Conservation (phyloP, 2,113 vertebrate genomes). For the Pseudonaja textilis region DNA sequence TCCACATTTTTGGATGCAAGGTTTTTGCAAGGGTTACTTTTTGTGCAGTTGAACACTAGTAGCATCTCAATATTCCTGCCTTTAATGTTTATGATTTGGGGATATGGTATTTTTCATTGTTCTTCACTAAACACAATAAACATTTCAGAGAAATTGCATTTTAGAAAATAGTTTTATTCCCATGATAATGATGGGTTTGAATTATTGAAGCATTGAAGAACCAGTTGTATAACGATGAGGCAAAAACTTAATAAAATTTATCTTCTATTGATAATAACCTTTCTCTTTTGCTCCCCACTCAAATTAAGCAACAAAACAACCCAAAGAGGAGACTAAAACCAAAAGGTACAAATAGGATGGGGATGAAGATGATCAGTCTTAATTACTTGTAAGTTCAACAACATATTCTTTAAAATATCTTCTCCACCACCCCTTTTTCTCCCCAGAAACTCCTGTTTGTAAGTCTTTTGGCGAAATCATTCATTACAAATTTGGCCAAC, state of each 20-base stretch:
- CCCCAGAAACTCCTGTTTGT: neutral
- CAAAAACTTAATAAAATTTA: constrained; percentile 1
- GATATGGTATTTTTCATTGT: neutral
- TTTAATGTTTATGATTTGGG: neutral
- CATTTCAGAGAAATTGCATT: neutral
- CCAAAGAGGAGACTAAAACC: neutral
- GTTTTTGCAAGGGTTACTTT: neutral
- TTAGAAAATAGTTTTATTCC: constrained; percentile 28
- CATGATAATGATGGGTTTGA: constrained; percentile 12
- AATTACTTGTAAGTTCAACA: neutral
- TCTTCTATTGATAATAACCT: neutral
- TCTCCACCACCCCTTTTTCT: neutral
- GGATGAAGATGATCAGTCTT: neutral
- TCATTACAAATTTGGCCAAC: constrained; percentile 41
- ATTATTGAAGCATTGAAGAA: constrained; percentile 11
- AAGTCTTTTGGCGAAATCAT: constrained; percentile 42
- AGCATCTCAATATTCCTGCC: neutral
- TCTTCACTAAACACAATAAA: neutral
- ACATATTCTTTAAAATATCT: neutral
- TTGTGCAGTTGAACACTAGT: neutral
- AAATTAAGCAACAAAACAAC: constrained; percentile 2
- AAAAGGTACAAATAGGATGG: neutral
- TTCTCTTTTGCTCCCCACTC: neutral
- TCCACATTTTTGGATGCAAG: neutral
- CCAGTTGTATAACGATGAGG: constrained; percentile 6